Evolutionary conservation across 2,113 vertebrate genomes (phyloP), one percentile per base, ranked within the genome.

Genomic region (Artemisiospiza belli): DNA sequence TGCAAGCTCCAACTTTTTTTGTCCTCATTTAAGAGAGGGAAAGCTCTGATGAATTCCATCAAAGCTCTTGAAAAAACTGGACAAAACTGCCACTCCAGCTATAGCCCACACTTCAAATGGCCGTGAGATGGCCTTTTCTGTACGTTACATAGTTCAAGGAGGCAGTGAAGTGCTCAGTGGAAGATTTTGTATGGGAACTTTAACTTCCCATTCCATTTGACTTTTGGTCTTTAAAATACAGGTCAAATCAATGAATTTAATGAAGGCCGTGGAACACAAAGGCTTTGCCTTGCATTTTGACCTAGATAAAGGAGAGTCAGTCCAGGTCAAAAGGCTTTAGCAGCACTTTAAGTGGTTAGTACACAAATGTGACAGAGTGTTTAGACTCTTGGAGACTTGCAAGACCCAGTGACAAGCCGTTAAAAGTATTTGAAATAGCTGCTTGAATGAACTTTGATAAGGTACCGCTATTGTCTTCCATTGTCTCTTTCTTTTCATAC

Each of bases 241-340:
- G 99, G 99, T 99, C 99, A 99, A 99, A 99, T 99, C 99, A 99
- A 99, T 99, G 99, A 99, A 99, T 99, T 99, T 99, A 99, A 99
- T 99, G 99, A 99, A 99, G 99, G 98, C 99, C 92, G 92, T 94
- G 97, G 46, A 97, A 98, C 98, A 99, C 99, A 99, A 99, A 98
- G 98, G 98, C 98, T 95, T 98, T 55, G 98, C 98, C 98, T 98
- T 99, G 99, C 98, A 98, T 99, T 99, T 99, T 99, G 99, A 99
- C 99, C 98, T 98, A 98, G 98, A 98, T 98, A 99, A 99, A 99
- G 98, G 98, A 96, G 97, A 98, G 98, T 99, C 99, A 98, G 98
- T 98, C 98, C 99, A 98, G 99, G 99, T 99, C 99, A 99, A 98
- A 98, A 98, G 98, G 99, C 98, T 99, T 98, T 98, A 98, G 98